Evolutionary conservation across 1,140 invertebrate species (phyloP).

Genomic region (Pomacea maculata): DNA sequence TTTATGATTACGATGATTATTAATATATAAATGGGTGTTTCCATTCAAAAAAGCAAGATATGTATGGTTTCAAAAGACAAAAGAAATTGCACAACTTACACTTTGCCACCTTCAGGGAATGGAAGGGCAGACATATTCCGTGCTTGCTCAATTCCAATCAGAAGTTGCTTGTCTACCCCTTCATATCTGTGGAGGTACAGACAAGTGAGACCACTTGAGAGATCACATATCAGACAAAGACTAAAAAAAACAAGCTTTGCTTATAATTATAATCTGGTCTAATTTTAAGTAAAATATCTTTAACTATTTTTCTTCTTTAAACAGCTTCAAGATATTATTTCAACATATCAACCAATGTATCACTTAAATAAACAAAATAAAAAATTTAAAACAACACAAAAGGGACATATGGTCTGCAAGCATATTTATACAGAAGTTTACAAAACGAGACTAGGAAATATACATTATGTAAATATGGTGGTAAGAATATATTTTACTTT

Average conservation of each 20-base stretch:
- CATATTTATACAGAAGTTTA: too few species aligned
- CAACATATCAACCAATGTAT: too few species aligned
- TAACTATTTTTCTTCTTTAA: neutral
- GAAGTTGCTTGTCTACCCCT: slow-evolving; percentile 79
- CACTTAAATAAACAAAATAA: too few species aligned
- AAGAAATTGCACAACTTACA: slow-evolving; percentile 72
- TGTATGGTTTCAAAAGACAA: neutral
- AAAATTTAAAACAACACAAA: too few species aligned
- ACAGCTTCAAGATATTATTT: too few species aligned
- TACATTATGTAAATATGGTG: too few species aligned
- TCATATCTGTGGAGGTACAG: slow-evolving; percentile 76
- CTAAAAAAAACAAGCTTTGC: neutral
- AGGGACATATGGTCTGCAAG: too few species aligned
- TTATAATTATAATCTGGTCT: neutral
- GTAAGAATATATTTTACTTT: too few species aligned
- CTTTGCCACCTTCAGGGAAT: slow-evolving; percentile 77
- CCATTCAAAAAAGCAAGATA: too few species aligned
- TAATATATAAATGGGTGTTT: too few species aligned
- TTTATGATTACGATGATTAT: too few species aligned
- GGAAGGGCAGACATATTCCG: slow-evolving; percentile 86
- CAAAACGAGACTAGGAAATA: too few species aligned
- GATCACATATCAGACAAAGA: neutral
- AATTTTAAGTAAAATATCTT: neutral
- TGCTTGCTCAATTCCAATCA: slow-evolving; percentile 88
- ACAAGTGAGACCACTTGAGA: neutral